Base-by-base conservation (phyloP, 2,113 vertebrate genomes). In the Cinclus cinclus region DNA sequence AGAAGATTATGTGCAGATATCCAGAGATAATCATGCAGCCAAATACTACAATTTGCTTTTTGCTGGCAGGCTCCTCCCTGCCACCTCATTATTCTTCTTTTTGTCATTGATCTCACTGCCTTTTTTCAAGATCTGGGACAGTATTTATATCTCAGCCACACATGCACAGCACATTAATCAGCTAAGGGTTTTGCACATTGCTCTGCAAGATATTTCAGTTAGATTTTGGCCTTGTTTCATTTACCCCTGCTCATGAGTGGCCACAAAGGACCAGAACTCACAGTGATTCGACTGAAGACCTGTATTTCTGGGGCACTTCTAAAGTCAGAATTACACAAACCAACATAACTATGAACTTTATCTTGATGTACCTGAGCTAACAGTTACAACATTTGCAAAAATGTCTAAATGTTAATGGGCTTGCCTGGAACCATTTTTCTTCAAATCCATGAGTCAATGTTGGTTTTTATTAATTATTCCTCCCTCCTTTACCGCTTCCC, bases 401-500 rank as follows among this genome's bases (percentile, higher is more conserved):
- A 59, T 8, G 2, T 81, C 39, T 55, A 25, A 55, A 77, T 46
- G 16, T 27, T 39, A 89, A 30, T 27, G 7, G 19, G 11, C 20
- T 78, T 84, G 28, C 6, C 56, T 83, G 65, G 18, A 52, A 62
- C 24, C 7, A 41, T 37, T 25, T 62, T 77, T 74, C 47, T 87
- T 74, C 33, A 67, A 68, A 82, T n/a, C 14, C 18, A 24, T 0
- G 4, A 42, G 11, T 24, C 42, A 42, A 3, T 63, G 13, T 23
- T 31, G 27, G 4, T 6, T 59, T 59, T 69, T 62, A 49, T 84
- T 74, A 53, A 17, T 25, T 12, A 42, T 42, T 65, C 33, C 17
- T 2, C 12, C 23, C 31, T 2, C 9, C 14, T 31, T 6, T 2
- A 2, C 13, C n/a, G n/a, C n/a, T n/a, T n/a, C n/a, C n/a, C n/a